Conservation (phyloP, 2,888 invertebrate genomes). For the Myopa tessellatipennis region DNA sequence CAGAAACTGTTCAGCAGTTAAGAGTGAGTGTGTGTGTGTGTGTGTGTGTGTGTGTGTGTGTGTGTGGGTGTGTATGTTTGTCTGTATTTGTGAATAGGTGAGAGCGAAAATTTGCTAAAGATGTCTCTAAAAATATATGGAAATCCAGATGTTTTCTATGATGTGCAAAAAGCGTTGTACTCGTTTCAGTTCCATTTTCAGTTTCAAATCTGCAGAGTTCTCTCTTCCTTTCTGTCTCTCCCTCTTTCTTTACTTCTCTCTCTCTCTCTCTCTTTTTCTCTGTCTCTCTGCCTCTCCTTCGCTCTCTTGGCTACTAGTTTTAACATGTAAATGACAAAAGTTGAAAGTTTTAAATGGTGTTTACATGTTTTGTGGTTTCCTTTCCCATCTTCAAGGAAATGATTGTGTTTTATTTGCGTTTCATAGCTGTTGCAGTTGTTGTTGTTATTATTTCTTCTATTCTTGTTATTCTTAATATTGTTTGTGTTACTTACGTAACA, state of each 20-base stretch:
- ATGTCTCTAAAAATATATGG: background rate
- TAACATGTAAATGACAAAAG: constrained; percentile 45
- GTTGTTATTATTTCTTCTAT: constrained; percentile 12
- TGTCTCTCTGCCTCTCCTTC: background rate
- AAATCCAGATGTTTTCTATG: too few species aligned
- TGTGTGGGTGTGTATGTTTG: constrained; percentile 48
- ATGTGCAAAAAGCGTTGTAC: too few species aligned
- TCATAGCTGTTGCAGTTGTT: constrained; percentile 30
- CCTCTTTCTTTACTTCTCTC: background rate
- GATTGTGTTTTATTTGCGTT: constrained; percentile 27
- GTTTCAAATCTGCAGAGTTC: too few species aligned
- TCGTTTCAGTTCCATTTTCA: too few species aligned
- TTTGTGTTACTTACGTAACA: background rate
- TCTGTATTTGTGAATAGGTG: constrained; percentile 44
- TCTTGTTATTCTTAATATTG: constrained; percentile 9
- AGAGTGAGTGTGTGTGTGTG: constrained; percentile 10
- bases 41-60: constrained; percentile 43
- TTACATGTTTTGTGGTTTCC: constrained; percentile 55
- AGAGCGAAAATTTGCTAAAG: background rate
- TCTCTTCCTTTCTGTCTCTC: background rate
- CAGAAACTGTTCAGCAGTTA: background rate
- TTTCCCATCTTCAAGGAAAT: constrained; percentile 19
- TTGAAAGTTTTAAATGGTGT: constrained; percentile 61
- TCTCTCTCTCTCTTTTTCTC: background rate
- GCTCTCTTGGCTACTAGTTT: background rate